These are phyloP conservation scores for Gadus chalcogrammus DNA, from an alignment of 2,113 vertebrate genomes.

Conservation along the genomic window DNA sequence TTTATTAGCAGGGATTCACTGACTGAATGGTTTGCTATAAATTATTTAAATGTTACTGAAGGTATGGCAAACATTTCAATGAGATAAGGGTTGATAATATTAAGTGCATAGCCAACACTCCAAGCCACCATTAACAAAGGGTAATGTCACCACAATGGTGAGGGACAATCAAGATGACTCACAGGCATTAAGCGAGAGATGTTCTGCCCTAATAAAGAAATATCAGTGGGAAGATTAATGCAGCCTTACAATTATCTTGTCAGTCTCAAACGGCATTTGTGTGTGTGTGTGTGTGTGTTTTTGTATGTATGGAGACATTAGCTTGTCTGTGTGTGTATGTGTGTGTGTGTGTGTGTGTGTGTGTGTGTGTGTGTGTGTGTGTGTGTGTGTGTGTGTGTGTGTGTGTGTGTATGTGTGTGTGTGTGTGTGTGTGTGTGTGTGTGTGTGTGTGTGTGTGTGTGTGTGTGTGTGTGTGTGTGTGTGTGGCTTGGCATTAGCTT, in stretches of 20 bases:
- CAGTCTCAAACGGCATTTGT: not conserved
- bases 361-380: not conserved
- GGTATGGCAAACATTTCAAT: slow-evolving; percentile 21
- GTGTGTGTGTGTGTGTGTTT: slow-evolving; percentile 10
- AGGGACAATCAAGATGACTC: slow-evolving; percentile 8
- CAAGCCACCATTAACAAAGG: not conserved
- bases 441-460: slow-evolving; percentile 2
- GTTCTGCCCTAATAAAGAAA: not conserved
- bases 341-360: slow-evolving; percentile 3
- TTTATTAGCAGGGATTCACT: slow-evolving; percentile 51
- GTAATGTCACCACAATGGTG: not conserved
- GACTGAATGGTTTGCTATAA: slow-evolving; percentile 15
- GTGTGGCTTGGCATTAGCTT: not conserved
- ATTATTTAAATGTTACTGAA: slow-evolving; percentile 40
- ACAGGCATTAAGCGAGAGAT: slow-evolving; percentile 6
- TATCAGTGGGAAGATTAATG: not conserved
- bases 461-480: not conserved
- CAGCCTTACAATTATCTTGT: not conserved
- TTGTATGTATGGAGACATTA: too few species aligned
- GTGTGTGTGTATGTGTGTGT: slow-evolving; percentile 9
- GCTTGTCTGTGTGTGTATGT: not conserved
- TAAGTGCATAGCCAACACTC: not conserved
- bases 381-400: slow-evolving; percentile 5
- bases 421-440: not conserved
- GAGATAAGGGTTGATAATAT: slow-evolving; percentile 8